A percentile compares a stretch with the other conserved stretches of the same genome.
Evolutionary conservation across 2,888 invertebrate species (phyloP).

Genomic region (Sarcophaga variegata): DNA sequence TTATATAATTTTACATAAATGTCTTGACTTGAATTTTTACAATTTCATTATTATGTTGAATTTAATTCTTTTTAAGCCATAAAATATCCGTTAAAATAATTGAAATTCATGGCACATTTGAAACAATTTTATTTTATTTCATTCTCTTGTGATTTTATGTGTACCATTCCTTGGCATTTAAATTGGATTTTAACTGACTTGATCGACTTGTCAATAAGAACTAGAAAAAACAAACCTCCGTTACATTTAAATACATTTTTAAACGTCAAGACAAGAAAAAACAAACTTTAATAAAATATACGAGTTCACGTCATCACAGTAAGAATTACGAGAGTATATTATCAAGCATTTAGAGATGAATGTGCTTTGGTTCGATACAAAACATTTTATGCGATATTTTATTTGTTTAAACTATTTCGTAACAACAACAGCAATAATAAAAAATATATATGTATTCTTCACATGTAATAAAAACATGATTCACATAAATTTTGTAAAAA

Average conservation of each 20-base stretch:
- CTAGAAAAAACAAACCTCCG: conserved; percentile 3
- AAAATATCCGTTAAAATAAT: conserved; percentile 26
- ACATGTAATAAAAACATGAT: conserved; percentile 64
- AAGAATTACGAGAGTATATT: conserved; percentile 14
- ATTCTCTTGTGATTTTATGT: conserved; percentile 20
- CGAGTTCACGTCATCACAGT: conserved; percentile 12
- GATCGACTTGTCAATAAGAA: conserved; percentile 42
- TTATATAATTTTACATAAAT: not conserved
- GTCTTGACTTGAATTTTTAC: not conserved
- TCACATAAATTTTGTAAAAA: conserved; percentile 58
- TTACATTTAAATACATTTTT: conserved; percentile 32
- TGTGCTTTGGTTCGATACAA: conserved; percentile 35
- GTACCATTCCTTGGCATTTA: conserved; percentile 32
- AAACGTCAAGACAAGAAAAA: not conserved
- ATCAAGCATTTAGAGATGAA: conserved; percentile 28
- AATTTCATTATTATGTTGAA: not conserved
- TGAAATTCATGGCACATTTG: conserved; percentile 51
- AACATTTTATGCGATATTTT: conserved; percentile 1
- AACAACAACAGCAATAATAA: not conserved
- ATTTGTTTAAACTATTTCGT: conserved; percentile 33
- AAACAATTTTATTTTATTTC: conserved; percentile 17
- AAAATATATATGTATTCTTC: conserved; percentile 44
- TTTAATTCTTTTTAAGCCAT: conserved; percentile 20
- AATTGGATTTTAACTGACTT: conserved; percentile 19
- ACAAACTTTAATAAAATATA: conserved; percentile 20